These are phyloP conservation scores for Rhamnusium bicolor DNA, from an alignment of 2,888 invertebrate genomes.

Conservation along the genomic window DNA sequence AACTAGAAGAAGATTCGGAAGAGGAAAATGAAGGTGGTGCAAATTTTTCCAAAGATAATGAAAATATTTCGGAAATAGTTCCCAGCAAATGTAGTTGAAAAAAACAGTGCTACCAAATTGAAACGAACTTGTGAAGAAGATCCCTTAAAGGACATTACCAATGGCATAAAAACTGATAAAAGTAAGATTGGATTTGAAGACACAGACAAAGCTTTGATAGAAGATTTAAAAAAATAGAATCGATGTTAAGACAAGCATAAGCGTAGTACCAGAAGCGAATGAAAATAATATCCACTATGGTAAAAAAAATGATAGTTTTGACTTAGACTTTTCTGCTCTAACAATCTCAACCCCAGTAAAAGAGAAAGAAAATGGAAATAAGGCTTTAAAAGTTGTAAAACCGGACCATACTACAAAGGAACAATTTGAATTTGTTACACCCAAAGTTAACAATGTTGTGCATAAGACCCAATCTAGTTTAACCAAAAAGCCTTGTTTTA, in stretches of 20 bases:
- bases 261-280: conserved; percentile 29
- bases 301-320: conserved; percentile 54
- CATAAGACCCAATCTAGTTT: conserved; percentile 47
- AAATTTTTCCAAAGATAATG: no score
- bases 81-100: no score
- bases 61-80: not conserved
- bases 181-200: not conserved
- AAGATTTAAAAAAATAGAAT: not conserved
- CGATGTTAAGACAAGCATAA: not conserved
- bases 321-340: conserved; percentile 49
- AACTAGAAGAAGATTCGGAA: conserved; percentile 16
- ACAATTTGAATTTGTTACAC: conserved; percentile 44
- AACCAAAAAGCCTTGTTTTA: conserved; percentile 42
- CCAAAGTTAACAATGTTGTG: conserved; percentile 46
- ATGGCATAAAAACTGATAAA: not conserved
- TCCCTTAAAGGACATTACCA: not conserved
- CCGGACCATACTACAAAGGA: conserved; percentile 32
- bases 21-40: not conserved
- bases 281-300: conserved; percentile 34
- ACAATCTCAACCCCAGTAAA: conserved; percentile 46
- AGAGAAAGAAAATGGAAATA: conserved; percentile 13
- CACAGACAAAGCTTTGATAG: not conserved
- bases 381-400: conserved; percentile 1
- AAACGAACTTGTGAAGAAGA: not conserved
- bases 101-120: not conserved